Evolutionary conservation across 2,113 vertebrate species (phyloP), one percentile per base, ranked within the genome.

Genomic region (Mixornis gularis): DNA sequence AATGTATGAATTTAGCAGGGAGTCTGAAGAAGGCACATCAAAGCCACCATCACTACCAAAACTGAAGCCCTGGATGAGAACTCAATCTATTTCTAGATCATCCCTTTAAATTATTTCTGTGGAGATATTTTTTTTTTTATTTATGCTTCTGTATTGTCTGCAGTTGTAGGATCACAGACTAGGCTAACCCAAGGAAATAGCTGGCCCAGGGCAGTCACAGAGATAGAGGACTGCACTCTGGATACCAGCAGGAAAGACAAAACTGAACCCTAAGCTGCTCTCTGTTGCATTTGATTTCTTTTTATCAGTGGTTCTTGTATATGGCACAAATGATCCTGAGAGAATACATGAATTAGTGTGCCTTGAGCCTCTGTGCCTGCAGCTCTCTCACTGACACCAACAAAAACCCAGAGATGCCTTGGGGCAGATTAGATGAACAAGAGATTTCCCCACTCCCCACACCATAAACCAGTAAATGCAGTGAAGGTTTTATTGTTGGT

Each of bases 1-100:
- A 32, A 66, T 71, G 29, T 63, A 86, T 92, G 83, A 92, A 95
- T 95, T 92, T 92, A 95, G 86, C 53, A 46, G 64, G 49, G 34
- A 2, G 4, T 73, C 86, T 94, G 72, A 85, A 68, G 71, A 92
- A 84, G 73, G 15, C 48, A n/a, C 38, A 60, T 85, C 49, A 78
- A 91, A 95, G 68, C 59, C 48, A 66, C 71, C 32, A 64, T 58
- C 71, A 58, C 51, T 55, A 59, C 49, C 36, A 85, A 80, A 92
- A 89, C 44, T 36, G 59, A 79, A 65, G 32, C 34, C 52, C 36
- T 56, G 52, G 41, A 26, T 94, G 65, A 84, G 52, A 94, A 68
- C 44, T 84, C n/a, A 12, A 16, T 84, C 77, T 94, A 46, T 88
- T 93, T 95, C 66, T 92, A 92, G 56, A 64, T 49, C 40, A 43